Evolutionary conservation across 1,140 invertebrate genomes (phyloP).

Genomic region (Drosophila nebulosa): DNA sequence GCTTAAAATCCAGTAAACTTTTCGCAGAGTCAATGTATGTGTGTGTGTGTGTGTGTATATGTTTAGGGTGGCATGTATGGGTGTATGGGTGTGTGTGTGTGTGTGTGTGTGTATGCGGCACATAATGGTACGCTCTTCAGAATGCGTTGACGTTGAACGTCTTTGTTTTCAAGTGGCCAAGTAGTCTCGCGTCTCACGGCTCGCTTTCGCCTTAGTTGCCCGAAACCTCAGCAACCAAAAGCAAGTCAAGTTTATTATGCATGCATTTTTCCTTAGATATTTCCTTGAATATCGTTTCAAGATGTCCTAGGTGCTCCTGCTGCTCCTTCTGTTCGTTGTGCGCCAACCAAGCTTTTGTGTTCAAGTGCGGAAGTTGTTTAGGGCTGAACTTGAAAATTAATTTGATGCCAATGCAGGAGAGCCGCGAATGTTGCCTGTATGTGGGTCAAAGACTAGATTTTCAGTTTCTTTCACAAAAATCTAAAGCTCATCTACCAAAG

Average conservation of each 20-base stretch:
- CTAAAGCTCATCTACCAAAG: neutral
- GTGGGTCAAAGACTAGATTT: conserved; percentile 12
- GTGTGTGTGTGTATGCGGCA: conserved; percentile 6
- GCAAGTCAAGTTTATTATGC: conserved; percentile 52
- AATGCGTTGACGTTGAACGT: conserved; percentile 53
- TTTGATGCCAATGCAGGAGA: conserved; percentile 6
- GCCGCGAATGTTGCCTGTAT: conserved; percentile 18
- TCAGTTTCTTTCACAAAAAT: neutral
- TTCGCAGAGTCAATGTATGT: conserved; percentile 5
- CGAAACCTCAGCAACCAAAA: conserved; percentile 10
- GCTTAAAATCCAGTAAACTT: conserved; percentile 32
- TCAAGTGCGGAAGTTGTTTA: conserved; percentile 56
- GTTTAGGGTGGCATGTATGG: neutral
- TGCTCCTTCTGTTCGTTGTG: too few species aligned
- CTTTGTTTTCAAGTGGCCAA: conserved; percentile 42
- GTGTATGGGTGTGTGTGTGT: conserved; percentile 2
- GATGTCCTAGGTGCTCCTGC: conserved; percentile 22
- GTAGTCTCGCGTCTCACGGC: conserved; percentile 4
- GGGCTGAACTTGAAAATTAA: conserved; percentile 54
- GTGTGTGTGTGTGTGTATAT: neutral
- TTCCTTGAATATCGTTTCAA: conserved; percentile 46
- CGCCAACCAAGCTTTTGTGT: conserved; percentile 15
- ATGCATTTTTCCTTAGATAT: conserved; percentile 34
- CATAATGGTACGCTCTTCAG: conserved; percentile 45
- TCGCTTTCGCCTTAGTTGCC: neutral